Conservation (phyloP, 2,888 invertebrate species). For the Reticulitermes lucifugus region DNA sequence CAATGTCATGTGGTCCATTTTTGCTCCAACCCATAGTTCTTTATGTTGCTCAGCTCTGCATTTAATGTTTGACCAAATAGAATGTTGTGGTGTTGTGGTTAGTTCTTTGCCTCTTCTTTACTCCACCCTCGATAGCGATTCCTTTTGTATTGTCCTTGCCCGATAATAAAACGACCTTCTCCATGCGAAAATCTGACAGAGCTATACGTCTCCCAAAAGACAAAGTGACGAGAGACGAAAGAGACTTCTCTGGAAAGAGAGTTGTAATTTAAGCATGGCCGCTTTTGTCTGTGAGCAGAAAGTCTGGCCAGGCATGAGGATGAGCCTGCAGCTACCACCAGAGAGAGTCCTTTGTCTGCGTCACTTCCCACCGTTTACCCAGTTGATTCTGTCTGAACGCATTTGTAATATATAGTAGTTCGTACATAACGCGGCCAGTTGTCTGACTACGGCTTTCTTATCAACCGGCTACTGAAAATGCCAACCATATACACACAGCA, state of each 20-base stretch:
- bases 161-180: background rate
- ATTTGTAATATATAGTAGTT: background rate
- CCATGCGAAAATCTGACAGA: background rate
- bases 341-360: slow-evolving; percentile 34
- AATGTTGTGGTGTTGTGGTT: too few species aligned
- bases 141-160: background rate
- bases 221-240: background rate
- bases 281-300: background rate
- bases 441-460: background rate
- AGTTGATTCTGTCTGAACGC: background rate
- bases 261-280: slow-evolving; percentile 1
- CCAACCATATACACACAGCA: background rate
- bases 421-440: background rate
- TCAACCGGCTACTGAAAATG: background rate
- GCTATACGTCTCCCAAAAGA: background rate
- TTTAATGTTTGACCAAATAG: too few species aligned
- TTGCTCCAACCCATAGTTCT: too few species aligned
- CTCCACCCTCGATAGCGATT: background rate
- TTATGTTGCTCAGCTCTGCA: too few species aligned
- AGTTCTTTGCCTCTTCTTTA: too few species aligned
- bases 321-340: background rate
- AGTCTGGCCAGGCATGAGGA: background rate
- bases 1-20: too few species aligned
- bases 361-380: slow-evolving; percentile 16
- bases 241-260: background rate